These are phyloP conservation scores for Drosophila cognata DNA, from an alignment of 2,888 invertebrate genomes.

Conservation along the genomic window DNA sequence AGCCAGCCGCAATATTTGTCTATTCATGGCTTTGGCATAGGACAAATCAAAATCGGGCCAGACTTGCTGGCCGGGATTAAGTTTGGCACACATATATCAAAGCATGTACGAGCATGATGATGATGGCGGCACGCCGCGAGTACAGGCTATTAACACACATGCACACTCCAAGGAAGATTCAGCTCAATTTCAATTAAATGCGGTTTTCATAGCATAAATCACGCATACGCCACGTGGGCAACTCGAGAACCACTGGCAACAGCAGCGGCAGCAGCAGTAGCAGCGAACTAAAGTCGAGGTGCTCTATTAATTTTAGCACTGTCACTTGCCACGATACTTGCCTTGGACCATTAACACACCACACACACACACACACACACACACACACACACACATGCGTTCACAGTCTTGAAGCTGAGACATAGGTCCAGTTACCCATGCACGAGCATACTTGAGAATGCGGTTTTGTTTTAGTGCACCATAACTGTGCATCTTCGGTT, in stretches of 20 bases:
- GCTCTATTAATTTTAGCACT: conserved; percentile 72
- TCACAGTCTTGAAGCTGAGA: not conserved
- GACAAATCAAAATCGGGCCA: conserved; percentile 47
- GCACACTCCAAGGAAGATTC: conserved; percentile 12
- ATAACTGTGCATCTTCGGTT: conserved; percentile 3
- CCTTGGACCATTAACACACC: conserved; percentile 44
- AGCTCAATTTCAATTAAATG: conserved; percentile 68
- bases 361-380: conserved; percentile 11
- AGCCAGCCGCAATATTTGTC: conserved; percentile 69
- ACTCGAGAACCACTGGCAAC: conserved; percentile 22
- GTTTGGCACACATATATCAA: conserved; percentile 15
- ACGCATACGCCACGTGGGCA: conserved; percentile 67
- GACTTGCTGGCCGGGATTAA: conserved; percentile 29
- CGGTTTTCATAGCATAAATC: conserved; percentile 64
- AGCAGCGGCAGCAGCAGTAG: not conserved
- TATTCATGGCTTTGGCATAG: conserved; percentile 55
- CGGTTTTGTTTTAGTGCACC: conserved; percentile 2
- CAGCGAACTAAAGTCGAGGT: conserved; percentile 51
- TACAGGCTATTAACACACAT: conserved; percentile 29
- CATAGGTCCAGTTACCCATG: conserved; percentile 10
- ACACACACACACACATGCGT: not conserved
- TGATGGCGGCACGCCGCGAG: conserved; percentile 46
- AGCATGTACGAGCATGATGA: conserved; percentile 11
- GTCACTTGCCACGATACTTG: conserved; percentile 65
- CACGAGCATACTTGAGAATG: not conserved